A percentile compares a stretch with the other conserved stretches of the same genome.
Evolutionary conservation across 2,888 invertebrate genomes (phyloP).

Genomic region (Eupithecia abbreviata): DNA sequence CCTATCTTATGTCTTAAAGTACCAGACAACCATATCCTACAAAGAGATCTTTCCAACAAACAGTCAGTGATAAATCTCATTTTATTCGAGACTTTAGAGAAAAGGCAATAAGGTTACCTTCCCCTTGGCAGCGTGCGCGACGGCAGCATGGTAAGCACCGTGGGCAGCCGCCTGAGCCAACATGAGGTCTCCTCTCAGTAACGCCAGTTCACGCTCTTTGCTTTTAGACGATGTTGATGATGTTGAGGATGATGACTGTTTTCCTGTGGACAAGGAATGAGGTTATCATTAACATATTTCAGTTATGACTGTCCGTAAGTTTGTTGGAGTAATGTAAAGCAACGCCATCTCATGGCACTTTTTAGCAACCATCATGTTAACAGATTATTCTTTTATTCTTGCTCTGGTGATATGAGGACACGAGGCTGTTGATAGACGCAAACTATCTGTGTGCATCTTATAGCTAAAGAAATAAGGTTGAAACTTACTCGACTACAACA

Average conservation of each 20-base stretch:
- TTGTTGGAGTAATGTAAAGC: no score
- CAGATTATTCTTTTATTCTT: no score
- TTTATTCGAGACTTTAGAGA: not conserved
- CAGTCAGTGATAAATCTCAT: not conserved
- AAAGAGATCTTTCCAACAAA: not conserved
- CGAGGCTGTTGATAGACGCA: no score
- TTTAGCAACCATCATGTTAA: no score
- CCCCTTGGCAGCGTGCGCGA: slow-evolving; percentile 75
- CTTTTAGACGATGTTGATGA: slow-evolving; percentile 58
- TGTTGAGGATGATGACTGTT: slow-evolving; percentile 60
- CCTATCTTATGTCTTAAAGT: not conserved
- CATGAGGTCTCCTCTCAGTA: slow-evolving; percentile 77
- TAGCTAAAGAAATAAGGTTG: no score
- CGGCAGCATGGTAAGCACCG: slow-evolving; percentile 79
- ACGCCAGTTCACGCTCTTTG: slow-evolving; percentile 75
- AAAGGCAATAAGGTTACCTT: slow-evolving; percentile 57
- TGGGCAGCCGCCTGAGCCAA: slow-evolving; percentile 80
- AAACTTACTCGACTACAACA: no score
- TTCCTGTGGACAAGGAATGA: slow-evolving; percentile 53
- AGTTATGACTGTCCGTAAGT: not conserved
- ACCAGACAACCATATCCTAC: not conserved
- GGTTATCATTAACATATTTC: not conserved
- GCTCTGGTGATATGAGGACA: no score
- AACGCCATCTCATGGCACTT: no score
- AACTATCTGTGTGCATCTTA: no score